These are phyloP conservation scores for Lepus timidus DNA, from an alignment of 2,113 vertebrate genomes.

Conservation along the genomic window DNA sequence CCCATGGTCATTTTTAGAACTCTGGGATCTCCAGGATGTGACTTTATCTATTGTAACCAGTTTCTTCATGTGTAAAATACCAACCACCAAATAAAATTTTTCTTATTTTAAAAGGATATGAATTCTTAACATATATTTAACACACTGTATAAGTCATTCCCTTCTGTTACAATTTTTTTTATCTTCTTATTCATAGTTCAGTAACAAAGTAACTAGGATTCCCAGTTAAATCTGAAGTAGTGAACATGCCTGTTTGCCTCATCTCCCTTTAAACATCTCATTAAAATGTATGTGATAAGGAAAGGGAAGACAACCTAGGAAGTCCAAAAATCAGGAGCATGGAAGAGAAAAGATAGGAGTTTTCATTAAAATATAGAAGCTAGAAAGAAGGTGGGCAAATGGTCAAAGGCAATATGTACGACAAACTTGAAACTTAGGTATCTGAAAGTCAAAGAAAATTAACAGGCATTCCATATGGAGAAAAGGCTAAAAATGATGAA, in stretches of 20 bases:
- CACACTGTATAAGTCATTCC: neutral
- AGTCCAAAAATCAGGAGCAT: neutral
- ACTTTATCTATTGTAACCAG: neutral
- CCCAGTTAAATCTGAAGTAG: neutral
- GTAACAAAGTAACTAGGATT: neutral
- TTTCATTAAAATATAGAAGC: neutral
- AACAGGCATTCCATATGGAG: neutral
- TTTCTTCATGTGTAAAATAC: neutral
- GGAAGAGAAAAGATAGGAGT: neutral
- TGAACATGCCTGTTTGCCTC: neutral
- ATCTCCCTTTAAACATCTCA: neutral
- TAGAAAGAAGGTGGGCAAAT: neutral
- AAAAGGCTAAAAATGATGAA: neutral
- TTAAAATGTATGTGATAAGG: neutral
- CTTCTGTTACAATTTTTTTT: neutral
- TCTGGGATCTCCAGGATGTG: neutral
- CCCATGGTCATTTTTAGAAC: no score
- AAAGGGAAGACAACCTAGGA: accelerated
- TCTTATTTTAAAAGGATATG: conserved; percentile 2
- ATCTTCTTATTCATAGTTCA: neutral
- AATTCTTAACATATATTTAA: neutral
- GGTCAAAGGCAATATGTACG: neutral
- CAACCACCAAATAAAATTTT: conserved; percentile 9
- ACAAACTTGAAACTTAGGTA: neutral
- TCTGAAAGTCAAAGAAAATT: neutral